A percentile compares a stretch with the other conserved stretches of the same genome.
phyloP scores from a whole-genome alignment of 2,888 invertebrate genomes.

The Tachina fera region DNA sequence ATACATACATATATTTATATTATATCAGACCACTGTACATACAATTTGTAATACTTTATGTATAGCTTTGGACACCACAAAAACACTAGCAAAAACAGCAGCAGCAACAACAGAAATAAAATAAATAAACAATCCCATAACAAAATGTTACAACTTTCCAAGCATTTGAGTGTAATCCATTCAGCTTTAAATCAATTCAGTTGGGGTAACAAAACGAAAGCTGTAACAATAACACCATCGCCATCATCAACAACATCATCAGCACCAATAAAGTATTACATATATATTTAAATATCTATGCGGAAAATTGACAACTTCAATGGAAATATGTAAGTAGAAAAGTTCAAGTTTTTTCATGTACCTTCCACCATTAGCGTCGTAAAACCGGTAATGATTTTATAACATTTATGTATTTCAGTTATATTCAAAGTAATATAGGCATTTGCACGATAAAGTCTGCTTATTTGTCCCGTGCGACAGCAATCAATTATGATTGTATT shows the following conservation, averaged over 20 bases:
- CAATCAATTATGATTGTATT: too few species aligned
- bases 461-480: too few species aligned
- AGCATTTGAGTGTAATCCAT: not conserved
- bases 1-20: too few species aligned
- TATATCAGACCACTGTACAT: not conserved
- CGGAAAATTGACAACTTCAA: not conserved
- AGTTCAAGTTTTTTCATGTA: not conserved
- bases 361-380: not conserved
- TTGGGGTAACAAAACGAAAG: slow-evolving; percentile 1
- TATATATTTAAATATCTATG: slow-evolving; percentile 49
- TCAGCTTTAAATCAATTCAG: not conserved
- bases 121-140: not conserved
- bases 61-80: not conserved
- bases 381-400: not conserved
- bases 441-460: too few species aligned
- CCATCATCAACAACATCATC: not conserved
- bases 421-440: too few species aligned
- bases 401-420: not conserved
- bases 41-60: not conserved
- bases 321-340: not conserved
- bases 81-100: not conserved
- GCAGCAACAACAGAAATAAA: not conserved
- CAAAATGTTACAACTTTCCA: not conserved
- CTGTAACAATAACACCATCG: not conserved
- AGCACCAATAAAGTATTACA: slow-evolving; percentile 1